Conservation (phyloP, 2,113 vertebrate genomes). For the Aldabrachelys gigantea region DNA sequence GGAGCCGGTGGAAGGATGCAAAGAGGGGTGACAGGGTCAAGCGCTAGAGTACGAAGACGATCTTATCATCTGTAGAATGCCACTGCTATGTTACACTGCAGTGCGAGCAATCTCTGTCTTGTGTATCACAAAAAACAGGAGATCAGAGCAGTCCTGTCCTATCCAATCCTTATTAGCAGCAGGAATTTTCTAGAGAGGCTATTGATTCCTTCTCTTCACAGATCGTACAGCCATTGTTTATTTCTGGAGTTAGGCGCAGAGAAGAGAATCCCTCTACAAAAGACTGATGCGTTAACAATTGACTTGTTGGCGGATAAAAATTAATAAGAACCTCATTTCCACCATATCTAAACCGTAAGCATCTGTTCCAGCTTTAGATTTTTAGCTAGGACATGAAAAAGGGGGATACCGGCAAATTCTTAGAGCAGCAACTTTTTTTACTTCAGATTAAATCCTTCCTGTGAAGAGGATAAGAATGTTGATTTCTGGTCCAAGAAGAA, state of each 20-base stretch:
- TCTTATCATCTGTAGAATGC: background rate
- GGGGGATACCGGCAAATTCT: background rate
- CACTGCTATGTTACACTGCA: background rate
- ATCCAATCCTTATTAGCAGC: background rate
- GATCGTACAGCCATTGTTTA: conserved; percentile 8
- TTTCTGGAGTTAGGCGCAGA: conserved; percentile 35
- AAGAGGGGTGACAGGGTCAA: background rate
- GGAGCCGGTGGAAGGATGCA: background rate
- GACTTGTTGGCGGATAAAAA: background rate
- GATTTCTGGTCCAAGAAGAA: background rate
- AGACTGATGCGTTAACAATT: conserved; percentile 29
- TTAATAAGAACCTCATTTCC: conserved; percentile 21
- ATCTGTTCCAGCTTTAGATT: background rate
- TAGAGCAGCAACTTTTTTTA: background rate
- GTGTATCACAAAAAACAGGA: background rate
- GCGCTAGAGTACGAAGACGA: background rate
- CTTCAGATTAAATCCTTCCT: background rate
- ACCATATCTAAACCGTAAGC: background rate
- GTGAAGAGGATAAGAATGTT: background rate
- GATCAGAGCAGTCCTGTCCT: background rate
- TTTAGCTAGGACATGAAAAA: conserved; percentile 15
- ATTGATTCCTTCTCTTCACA: conserved; percentile 37
- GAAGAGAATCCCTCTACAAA: conserved; percentile 19
- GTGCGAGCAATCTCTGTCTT: background rate
- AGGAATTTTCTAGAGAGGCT: background rate